These are phyloP conservation scores for Misgurnus anguillicaudatus DNA, from an alignment of 2,113 vertebrate genomes.

Conservation along the genomic window DNA sequence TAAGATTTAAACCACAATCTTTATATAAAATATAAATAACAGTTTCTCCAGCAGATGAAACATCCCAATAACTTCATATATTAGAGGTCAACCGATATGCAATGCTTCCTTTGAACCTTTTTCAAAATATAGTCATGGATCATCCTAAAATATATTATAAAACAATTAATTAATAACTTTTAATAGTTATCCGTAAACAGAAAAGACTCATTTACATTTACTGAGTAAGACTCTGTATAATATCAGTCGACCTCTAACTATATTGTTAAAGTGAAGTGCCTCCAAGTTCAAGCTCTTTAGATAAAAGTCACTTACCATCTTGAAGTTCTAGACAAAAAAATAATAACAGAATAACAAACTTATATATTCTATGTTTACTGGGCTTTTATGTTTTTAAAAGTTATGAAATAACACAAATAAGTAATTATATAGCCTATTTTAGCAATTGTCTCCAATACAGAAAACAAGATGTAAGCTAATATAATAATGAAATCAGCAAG, in stretches of 20 bases:
- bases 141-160: background rate
- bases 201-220: constrained; percentile 9
- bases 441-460: constrained; percentile 35
- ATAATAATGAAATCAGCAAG: constrained; percentile 28
- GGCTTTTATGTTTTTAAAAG: constrained; percentile 13
- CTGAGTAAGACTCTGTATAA: constrained; percentile 50
- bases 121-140: background rate
- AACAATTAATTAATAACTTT: background rate
- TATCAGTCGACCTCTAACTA: constrained; percentile 78
- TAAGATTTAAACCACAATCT: constrained; percentile 23
- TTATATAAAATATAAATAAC: constrained; percentile 14
- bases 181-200: background rate
- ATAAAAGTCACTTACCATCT: constrained; percentile 76
- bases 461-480: constrained; percentile 39
- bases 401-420: constrained; percentile 25
- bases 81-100: constrained; percentile 78
- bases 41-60: constrained; percentile 59
- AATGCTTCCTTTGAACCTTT: constrained; percentile 20
- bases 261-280: constrained; percentile 69
- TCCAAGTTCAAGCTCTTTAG: constrained; percentile 62
- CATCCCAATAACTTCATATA: constrained; percentile 80
- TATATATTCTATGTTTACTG: constrained; percentile 49
- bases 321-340: constrained; percentile 75
- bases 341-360: constrained; percentile 66
- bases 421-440: constrained; percentile 42